Evolutionary conservation across 2,797 vertebrate genomes (phyloP), one percentile per base, ranked within the genome.

Genomic region (Galago senegalensis): DNA sequence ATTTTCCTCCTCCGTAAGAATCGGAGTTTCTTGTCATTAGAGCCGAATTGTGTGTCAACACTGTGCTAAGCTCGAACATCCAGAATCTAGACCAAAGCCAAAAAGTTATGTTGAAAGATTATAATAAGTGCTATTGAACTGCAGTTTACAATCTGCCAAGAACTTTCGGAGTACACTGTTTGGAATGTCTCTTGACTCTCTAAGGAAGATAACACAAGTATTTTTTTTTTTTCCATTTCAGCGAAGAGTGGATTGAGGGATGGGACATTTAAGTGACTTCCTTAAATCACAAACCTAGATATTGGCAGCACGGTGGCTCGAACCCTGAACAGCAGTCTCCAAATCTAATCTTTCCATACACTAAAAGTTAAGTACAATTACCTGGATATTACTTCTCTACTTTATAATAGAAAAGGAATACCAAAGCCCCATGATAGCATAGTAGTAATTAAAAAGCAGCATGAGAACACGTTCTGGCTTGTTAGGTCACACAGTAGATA

Each of bases 1-100:
- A 89, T 95, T 98, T 97, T 97, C 87, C 97, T 97, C 91, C 88
- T 93, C 87, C 96, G 21, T 23, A 83, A 97, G 93, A 84, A 95
- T 58, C 89, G 87, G 29, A 89, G 75, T 93, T 93, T 92, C 84
- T 88, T 93, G 79, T 96, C 93, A 92, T 97, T 95, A 96, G 95
- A 9, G 3, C 90, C 98, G 89, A 90, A 95, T 94, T 95, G 92
- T 92, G 31, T 12, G 8, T 82, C 12, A 82, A 96, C 86, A 93
- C 2, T 1, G 2, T 53, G 13, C 25, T 94, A 25, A 63, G 34
- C 93, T 61, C 89, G 65, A 93, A 43, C 53, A 81, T 86, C 65
- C 77, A 95, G 89, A 87, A 90, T 93, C 18, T 65, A 72, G 58
- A 96, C 29, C 61, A 88, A 84, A 97, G 89, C 72, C 61, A 95